Conservation (phyloP, 30 jellyfish, hydroid and myxozoan species). For the Aurelia sp. region DNA sequence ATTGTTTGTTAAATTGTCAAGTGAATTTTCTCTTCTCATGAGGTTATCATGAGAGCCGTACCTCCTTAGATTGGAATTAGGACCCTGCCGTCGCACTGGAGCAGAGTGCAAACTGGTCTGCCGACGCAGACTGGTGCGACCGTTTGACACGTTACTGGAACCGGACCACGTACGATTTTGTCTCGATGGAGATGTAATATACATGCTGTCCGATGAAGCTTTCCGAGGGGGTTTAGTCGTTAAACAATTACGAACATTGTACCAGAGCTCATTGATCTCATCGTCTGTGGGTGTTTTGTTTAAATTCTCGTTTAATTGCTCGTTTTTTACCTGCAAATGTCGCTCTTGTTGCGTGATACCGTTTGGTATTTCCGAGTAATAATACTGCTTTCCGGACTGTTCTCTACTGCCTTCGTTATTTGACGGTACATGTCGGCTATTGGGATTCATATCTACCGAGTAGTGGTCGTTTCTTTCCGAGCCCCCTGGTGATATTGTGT, state of each 20-base stretch:
- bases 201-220: conserved; percentile 80
- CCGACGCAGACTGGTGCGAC: conserved; percentile 25
- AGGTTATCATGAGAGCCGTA: conserved; percentile 80
- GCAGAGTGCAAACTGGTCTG: conserved; percentile 7
- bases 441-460: background rate
- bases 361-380: conserved; percentile 10
- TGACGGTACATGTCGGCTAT: background rate
- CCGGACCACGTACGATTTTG: conserved; percentile 70
- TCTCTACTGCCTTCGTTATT: background rate
- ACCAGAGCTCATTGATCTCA: conserved; percentile 92
- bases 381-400: background rate
- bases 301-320: conserved; percentile 2
- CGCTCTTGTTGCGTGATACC: conserved; percentile 24
- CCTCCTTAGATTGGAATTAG: conserved; percentile 48
- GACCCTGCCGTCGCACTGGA: conserved; percentile 7
- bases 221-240: conserved; percentile 62
- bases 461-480: too few species aligned
- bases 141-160: conserved; percentile 6
- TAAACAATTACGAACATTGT: conserved; percentile 84
- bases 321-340: background rate
- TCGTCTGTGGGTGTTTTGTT: conserved; percentile 98
- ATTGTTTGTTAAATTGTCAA: conserved; percentile 47
- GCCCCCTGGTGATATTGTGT: too few species aligned
- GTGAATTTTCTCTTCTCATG: conserved; percentile 56
- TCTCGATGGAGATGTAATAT: conserved; percentile 44